phyloP scores from a whole-genome alignment of 1,140 invertebrate genomes.

The Nasonia giraulti region DNA sequence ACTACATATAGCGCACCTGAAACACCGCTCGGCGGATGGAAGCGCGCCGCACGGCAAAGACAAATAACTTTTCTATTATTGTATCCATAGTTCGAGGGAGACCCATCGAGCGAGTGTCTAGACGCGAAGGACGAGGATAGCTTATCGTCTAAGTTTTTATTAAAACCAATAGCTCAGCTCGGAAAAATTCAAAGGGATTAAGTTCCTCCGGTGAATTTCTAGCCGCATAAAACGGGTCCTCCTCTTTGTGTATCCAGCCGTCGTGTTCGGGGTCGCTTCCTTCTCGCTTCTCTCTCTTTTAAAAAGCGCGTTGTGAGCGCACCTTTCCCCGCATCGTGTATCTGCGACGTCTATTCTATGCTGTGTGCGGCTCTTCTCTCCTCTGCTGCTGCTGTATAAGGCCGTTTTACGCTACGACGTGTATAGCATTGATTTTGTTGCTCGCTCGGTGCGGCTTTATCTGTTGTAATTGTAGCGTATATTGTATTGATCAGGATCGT shows the following conservation, averaged over 20 bases:
- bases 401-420: slow-evolving; percentile 7
- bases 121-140: too few species aligned
- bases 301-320: neutral
- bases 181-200: neutral
- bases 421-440: slow-evolving; percentile 21
- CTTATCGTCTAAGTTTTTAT: too few species aligned
- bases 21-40: too few species aligned
- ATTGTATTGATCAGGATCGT: neutral
- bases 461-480: too few species aligned
- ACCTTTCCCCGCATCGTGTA: slow-evolving; percentile 10
- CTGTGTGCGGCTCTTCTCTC: neutral
- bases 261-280: neutral
- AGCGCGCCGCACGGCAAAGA: neutral
- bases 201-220: neutral
- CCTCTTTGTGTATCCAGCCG: neutral
- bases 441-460: neutral
- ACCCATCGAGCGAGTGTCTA: neutral
- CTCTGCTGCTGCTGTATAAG: neutral
- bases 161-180: too few species aligned
- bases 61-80: slow-evolving; percentile 5
- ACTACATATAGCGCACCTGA: neutral
- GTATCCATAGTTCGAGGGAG: neutral
- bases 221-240: neutral
- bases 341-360: neutral
- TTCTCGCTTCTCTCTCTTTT: neutral